These are phyloP conservation scores for Pelecanus crispus DNA, from an alignment of 2,113 vertebrate species.

Conservation along the genomic window DNA sequence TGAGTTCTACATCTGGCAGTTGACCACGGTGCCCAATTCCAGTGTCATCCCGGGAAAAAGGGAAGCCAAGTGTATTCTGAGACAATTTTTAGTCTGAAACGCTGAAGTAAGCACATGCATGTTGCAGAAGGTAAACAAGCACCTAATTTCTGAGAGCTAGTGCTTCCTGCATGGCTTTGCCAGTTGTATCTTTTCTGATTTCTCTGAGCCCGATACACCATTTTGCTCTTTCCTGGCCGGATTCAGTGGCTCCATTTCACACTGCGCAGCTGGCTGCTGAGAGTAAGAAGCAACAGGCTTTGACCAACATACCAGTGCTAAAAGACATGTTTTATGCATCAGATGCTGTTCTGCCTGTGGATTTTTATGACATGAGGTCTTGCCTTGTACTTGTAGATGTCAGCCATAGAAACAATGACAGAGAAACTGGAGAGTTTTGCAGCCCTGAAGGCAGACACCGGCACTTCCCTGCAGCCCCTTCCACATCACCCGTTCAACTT, in stretches of 20 bases:
- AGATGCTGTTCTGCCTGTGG: background rate
- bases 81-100: background rate
- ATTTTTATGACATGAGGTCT: background rate
- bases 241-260: background rate
- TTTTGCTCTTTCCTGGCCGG: background rate
- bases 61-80: background rate
- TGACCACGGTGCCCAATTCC: accelerated
- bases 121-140: background rate
- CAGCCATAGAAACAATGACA: conserved; percentile 97
- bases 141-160: background rate
- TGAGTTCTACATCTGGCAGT: background rate
- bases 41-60: background rate
- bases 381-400: conserved; percentile 78
- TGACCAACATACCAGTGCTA: accelerated
- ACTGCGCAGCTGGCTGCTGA: background rate
- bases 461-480: conserved; percentile 88
- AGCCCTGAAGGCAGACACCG: conserved; percentile 87
- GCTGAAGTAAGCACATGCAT: background rate
- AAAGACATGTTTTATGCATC: accelerated
- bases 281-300: background rate
- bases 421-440: conserved; percentile 96
- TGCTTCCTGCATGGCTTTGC: background rate
- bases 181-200: background rate
- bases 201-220: background rate
- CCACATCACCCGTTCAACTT: conserved; percentile 96